Conservation (phyloP, 2,888 invertebrate species). For the Torymus auratus region DNA sequence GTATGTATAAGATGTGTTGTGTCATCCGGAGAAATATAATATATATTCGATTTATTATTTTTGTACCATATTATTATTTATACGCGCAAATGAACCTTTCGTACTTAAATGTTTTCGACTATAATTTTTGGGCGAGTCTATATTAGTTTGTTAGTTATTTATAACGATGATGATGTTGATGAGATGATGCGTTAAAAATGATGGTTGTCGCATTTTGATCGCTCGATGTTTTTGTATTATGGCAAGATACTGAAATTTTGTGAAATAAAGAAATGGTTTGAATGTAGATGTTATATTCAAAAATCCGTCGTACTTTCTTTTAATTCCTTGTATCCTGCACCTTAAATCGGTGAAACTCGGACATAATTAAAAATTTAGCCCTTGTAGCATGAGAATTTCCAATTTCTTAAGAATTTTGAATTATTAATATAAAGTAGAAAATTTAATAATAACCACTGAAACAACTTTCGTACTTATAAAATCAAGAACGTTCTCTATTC, state of each 20-base stretch:
- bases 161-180: background rate
- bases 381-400: no score
- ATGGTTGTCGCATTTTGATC: slow-evolving; percentile 7
- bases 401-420: no score
- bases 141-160: background rate
- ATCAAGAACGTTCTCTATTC: no score
- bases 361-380: slow-evolving; percentile 77
- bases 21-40: no score
- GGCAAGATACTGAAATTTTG: slow-evolving; percentile 33
- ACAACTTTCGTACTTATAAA: no score
- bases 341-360: slow-evolving; percentile 87
- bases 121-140: background rate
- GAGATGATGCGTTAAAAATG: no score
- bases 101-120: slow-evolving; percentile 6
- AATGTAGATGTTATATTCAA: slow-evolving; percentile 14
- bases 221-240: slow-evolving; percentile 28
- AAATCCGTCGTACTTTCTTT: background rate
- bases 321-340: slow-evolving; percentile 84
- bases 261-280: slow-evolving; percentile 43
- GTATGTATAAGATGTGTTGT: background rate
- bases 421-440: no score
- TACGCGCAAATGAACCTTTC: background rate
- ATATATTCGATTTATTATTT: background rate
- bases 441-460: no score
- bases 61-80: background rate